Percentiles rank a stretch among this genome's conserved stretches.
Evolutionary conservation across 2,888 invertebrate species (phyloP).

Genomic region (Drosophila prolongata): DNA sequence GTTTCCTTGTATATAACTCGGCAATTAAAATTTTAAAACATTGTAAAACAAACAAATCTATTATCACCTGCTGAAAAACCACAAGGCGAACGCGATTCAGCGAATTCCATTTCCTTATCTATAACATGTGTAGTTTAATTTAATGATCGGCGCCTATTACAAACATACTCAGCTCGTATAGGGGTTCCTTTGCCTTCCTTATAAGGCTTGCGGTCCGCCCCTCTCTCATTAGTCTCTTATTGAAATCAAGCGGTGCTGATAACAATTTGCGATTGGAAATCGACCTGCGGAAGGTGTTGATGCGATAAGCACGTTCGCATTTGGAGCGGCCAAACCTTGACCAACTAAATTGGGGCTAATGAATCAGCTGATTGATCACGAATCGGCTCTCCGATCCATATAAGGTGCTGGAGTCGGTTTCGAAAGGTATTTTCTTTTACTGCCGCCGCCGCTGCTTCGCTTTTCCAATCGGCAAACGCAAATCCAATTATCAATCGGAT

Average conservation of each 20-base stretch:
- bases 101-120: constrained; percentile 37
- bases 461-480: constrained; percentile 48
- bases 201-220: constrained; percentile 11
- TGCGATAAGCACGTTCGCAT: constrained; percentile 56
- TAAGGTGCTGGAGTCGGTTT: constrained; percentile 36
- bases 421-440: constrained; percentile 45
- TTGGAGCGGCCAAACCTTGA: constrained; percentile 58
- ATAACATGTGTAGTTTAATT: constrained; percentile 33
- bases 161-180: neutral
- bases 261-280: constrained; percentile 28
- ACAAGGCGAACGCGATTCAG: constrained; percentile 11
- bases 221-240: constrained; percentile 27
- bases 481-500: constrained; percentile 63
- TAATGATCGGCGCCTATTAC: constrained; percentile 37
- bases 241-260: constrained; percentile 28
- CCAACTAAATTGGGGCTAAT: constrained; percentile 63
- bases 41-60: constrained; percentile 24
- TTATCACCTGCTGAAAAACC: constrained; percentile 31
- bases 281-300: constrained; percentile 33
- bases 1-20: neutral
- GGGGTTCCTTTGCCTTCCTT: constrained; percentile 27
- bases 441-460: constrained; percentile 9
- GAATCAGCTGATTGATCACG: constrained; percentile 60
- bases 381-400: constrained; percentile 38
- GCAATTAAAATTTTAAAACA: constrained; percentile 15